A percentile compares a stretch with the other conserved stretches of the same genome.
Conservation (phyloP, 2,888 invertebrate species). For the Orchestes rusci region DNA sequence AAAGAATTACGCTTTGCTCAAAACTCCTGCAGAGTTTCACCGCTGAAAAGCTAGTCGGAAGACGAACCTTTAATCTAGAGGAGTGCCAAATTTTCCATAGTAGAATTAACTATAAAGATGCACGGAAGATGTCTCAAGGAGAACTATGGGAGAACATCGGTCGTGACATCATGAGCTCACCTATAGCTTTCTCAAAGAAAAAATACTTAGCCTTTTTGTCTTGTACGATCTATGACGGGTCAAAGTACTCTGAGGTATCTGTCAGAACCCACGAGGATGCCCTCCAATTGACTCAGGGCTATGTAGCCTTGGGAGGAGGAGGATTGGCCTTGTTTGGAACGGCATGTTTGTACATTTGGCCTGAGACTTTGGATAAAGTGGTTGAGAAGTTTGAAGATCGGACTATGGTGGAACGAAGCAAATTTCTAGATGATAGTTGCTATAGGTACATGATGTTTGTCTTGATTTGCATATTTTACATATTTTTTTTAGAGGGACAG, state of each 20-base stretch:
- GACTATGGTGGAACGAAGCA: conserved; percentile 60
- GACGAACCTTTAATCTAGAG: conserved; percentile 77
- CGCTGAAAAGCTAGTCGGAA: conserved; percentile 74
- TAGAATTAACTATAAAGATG: conserved; percentile 60
- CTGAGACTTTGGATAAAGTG: conserved; percentile 62
- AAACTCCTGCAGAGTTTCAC: conserved; percentile 79
- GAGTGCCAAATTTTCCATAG: conserved; percentile 71
- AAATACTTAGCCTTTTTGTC: conserved; percentile 89
- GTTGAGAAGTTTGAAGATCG: conserved; percentile 51
- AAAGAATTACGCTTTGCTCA: conserved; percentile 67
- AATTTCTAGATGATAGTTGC: conserved; percentile 86
- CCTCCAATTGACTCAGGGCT: conserved; percentile 63
- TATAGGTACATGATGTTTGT: conserved; percentile 50
- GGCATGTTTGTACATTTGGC: conserved; percentile 88
- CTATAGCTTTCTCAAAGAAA: conserved; percentile 55
- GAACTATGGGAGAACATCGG: conserved; percentile 72
- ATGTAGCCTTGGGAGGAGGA: conserved; percentile 88
- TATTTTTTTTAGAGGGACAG: conserved; percentile 56
- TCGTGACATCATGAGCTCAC: conserved; percentile 71
- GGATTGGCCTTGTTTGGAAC: conserved; percentile 88
- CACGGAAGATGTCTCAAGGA: conserved; percentile 64
- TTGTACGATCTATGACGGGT: conserved; percentile 56
- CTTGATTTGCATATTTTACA: conserved; percentile 1
- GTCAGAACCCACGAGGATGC: conserved; percentile 63
- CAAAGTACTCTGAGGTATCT: conserved; percentile 40